Conservation (phyloP, 1,140 invertebrate genomes). For the Radopholus similis region DNA sequence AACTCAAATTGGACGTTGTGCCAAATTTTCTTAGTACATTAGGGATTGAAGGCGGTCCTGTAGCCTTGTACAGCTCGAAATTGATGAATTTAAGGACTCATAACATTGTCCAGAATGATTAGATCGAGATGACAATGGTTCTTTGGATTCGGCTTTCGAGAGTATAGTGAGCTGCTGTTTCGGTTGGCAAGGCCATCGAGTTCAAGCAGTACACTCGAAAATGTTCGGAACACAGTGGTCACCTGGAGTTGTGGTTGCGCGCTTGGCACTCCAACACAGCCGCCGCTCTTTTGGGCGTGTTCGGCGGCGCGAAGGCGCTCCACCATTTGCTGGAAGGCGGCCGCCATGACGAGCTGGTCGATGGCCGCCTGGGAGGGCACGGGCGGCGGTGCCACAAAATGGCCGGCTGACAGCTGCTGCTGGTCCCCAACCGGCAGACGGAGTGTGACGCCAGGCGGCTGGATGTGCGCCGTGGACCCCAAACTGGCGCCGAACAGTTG, state of each 20-base stretch:
- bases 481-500: background rate
- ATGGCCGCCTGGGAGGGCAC: too few species aligned
- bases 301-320: background rate
- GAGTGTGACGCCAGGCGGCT: background rate
- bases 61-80: too few species aligned
- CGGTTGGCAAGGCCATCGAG: background rate
- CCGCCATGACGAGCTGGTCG: constrained; percentile 2
- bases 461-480: too few species aligned
- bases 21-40: background rate
- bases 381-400: too few species aligned
- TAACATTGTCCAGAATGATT: too few species aligned
- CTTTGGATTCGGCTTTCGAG: too few species aligned
- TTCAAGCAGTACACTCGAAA: background rate
- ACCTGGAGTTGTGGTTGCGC: background rate
- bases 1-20: background rate
- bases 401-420: constrained; percentile 2
- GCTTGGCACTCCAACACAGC: background rate
- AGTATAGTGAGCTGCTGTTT: background rate
- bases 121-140: too few species aligned
- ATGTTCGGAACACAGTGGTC: background rate
- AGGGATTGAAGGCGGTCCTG: too few species aligned
- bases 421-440: background rate
- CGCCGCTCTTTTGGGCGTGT: background rate
- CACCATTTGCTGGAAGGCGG: constrained; percentile 18
- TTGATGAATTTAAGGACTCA: too few species aligned